Evolutionary conservation across 2,113 vertebrate species (phyloP).

Genomic region (Rhinolophus ferrumequinum): DNA sequence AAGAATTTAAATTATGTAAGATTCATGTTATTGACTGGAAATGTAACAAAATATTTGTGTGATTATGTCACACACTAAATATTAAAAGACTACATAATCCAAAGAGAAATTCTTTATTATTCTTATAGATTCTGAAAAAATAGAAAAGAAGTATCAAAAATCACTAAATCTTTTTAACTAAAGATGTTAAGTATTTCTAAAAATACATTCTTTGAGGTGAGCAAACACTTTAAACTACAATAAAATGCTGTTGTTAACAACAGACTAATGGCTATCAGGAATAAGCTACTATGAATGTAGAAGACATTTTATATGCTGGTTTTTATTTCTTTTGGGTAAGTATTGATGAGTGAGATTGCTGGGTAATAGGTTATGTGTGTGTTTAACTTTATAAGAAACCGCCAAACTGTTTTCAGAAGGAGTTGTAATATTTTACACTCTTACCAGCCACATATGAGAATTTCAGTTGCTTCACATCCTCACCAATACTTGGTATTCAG

Average conservation of each 20-base stretch:
- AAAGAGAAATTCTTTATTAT: not conserved
- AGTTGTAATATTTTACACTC: not conserved
- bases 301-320: not conserved
- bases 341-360: not conserved
- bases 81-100: not conserved
- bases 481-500: not conserved
- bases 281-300: not conserved
- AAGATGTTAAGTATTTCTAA: conserved; percentile 8
- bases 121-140: not conserved
- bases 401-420: not conserved
- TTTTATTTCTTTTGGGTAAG: conserved; percentile 6
- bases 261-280: not conserved
- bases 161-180: not conserved
- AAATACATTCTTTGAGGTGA: not conserved
- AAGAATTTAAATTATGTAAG: conserved; percentile 46
- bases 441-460: not conserved
- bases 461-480: not conserved
- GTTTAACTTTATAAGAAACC: not conserved
- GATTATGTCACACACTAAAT: not conserved
- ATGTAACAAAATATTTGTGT: not conserved
- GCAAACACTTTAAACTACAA: not conserved
- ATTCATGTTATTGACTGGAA: not conserved
- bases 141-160: not conserved
- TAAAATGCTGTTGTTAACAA: not conserved
- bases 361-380: not conserved